phyloP scores from a whole-genome alignment of 2,113 vertebrate species.

The Oceanites oceanicus region DNA sequence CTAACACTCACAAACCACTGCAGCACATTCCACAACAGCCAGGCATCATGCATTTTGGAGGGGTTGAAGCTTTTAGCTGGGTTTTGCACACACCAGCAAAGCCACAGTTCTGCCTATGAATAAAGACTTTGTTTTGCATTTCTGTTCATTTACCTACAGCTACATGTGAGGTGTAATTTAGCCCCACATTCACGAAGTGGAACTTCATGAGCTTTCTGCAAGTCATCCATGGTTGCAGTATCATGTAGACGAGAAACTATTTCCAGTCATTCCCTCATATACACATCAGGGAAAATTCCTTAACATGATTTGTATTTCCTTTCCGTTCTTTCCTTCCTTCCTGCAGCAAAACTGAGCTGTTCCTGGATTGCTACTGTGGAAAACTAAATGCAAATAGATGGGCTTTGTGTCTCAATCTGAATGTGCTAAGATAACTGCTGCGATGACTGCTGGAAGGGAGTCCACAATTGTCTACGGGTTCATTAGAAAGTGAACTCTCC shows the following conservation, averaged over 20 bases:
- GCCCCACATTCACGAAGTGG: background rate
- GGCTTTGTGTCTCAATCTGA: background rate
- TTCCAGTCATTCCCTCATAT: background rate
- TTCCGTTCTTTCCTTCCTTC: background rate
- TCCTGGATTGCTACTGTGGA: background rate
- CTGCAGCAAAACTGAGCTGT: background rate
- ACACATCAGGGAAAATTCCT: background rate
- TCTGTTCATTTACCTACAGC: background rate
- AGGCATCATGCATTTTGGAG: background rate
- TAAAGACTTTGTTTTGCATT: background rate
- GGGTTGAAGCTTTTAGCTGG: background rate
- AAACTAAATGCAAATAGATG: constrained; percentile 21
- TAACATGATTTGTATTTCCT: background rate
- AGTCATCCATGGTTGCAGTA: background rate
- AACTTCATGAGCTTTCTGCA: background rate
- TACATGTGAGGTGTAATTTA: background rate
- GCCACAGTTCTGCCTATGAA: background rate
- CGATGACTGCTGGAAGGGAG: background rate
- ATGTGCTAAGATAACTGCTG: background rate
- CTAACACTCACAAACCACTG: background rate
- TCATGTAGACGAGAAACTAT: background rate
- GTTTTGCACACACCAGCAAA: background rate
- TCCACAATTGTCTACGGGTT: rapidly evolving
- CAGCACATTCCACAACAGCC: background rate
- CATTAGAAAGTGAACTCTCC: background rate